Percentiles rank a stretch among this genome's conserved stretches.
Evolutionary conservation across 2,888 invertebrate species (phyloP).

Genomic region (Spilosoma lubricipeda): DNA sequence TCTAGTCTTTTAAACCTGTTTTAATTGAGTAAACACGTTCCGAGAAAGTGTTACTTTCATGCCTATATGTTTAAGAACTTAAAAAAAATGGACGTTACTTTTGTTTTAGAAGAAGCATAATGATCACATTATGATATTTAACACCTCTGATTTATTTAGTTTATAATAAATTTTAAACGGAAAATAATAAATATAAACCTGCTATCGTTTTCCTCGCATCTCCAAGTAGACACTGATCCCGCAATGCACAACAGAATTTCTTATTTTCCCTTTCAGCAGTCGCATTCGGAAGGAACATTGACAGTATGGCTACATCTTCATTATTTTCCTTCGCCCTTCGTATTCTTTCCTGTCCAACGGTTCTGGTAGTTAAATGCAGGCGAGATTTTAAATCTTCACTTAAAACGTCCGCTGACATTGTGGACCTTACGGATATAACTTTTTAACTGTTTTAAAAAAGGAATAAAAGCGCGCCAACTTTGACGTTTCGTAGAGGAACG

Average conservation of each 20-base stretch:
- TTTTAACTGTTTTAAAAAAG: slow-evolving; percentile 36
- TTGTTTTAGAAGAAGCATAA: neutral
- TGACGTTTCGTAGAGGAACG: slow-evolving; percentile 40
- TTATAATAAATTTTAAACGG: too few relatives aligned
- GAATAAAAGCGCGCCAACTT: slow-evolving; percentile 59
- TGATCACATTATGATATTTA: neutral
- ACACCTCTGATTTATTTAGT: neutral
- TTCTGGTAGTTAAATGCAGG: slow-evolving; percentile 91
- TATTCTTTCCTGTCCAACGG: slow-evolving; percentile 93
- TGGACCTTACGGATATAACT: slow-evolving; percentile 43
- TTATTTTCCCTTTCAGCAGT: slow-evolving; percentile 89
- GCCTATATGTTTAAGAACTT: slow-evolving; percentile 27
- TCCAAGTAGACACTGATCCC: slow-evolving; percentile 91
- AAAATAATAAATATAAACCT: slow-evolving; percentile 85
- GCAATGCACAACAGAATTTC: slow-evolving; percentile 92
- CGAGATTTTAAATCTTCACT: slow-evolving; percentile 92
- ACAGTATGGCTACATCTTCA: slow-evolving; percentile 95
- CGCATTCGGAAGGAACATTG: slow-evolving; percentile 92
- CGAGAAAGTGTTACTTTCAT: slow-evolving; percentile 55
- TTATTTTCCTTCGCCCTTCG: slow-evolving; percentile 92
- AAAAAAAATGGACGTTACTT: neutral
- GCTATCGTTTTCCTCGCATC: slow-evolving; percentile 92
- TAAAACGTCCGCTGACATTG: slow-evolving; percentile 91
- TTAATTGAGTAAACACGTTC: slow-evolving; percentile 51
- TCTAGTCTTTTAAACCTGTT: slow-evolving; percentile 46